phyloP scores from a whole-genome alignment of 1,140 invertebrate species.

The Condylostylus longicornis region DNA sequence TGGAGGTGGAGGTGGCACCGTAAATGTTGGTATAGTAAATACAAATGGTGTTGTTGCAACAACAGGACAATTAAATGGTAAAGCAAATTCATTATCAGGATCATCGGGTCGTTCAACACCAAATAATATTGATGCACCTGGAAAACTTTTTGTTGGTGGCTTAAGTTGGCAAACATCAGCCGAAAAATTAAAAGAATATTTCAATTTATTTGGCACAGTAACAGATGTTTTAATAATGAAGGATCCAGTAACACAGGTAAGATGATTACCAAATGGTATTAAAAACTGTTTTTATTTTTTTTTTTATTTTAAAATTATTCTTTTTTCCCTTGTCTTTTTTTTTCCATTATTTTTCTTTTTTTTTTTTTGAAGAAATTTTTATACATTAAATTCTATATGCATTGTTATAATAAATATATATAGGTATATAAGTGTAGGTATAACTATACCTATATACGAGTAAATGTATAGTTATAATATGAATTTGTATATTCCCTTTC shows the following conservation, averaged over 20 bases:
- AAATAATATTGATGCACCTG: constrained; percentile 62
- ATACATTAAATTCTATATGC: no score
- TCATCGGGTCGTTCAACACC: constrained; percentile 62
- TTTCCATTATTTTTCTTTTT: no score
- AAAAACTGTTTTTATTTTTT: no score
- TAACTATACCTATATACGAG: no score
- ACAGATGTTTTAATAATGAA: constrained; percentile 90
- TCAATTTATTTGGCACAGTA: constrained; percentile 78
- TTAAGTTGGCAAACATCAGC: constrained; percentile 83
- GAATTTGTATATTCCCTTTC: no score
- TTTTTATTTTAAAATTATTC: no score
- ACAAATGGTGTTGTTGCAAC: constrained; percentile 6
- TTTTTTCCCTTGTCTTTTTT: no score
- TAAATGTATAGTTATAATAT: no score
- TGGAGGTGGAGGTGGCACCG: constrained; percentile 11
- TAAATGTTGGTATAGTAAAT: constrained; percentile 9
- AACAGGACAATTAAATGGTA: constrained; percentile 1
- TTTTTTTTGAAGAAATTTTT: no score
- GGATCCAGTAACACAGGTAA: constrained; percentile 82
- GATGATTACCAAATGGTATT: no score
- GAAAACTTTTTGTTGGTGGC: constrained; percentile 80
- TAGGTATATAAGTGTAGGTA: no score
- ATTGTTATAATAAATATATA: no score
- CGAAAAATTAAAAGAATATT: constrained; percentile 78
- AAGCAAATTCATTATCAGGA: constrained; percentile 15